Conservation (phyloP, 2,888 invertebrate genomes). For the Agonum fuliginosum region DNA sequence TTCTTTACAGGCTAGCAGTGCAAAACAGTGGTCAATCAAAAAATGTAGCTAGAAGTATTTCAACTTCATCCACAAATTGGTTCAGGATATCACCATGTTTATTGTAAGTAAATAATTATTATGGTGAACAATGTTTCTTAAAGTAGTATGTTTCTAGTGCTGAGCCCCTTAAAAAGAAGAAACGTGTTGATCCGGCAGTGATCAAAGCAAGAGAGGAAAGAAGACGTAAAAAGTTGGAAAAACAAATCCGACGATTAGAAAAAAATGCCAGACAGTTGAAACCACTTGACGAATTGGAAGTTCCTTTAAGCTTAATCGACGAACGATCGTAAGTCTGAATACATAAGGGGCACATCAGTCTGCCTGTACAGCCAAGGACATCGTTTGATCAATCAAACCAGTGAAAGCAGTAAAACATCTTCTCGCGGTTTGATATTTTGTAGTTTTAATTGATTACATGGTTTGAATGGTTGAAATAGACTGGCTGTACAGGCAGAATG, state of each 20-base stretch:
- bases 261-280: constrained; percentile 89
- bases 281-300: constrained; percentile 91
- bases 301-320: constrained; percentile 80
- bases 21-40: constrained; percentile 60
- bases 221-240: constrained; percentile 88
- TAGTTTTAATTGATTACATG: too few species aligned
- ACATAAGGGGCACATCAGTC: too few species aligned
- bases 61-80: constrained; percentile 67
- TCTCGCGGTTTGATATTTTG: too few species aligned
- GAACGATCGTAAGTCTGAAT: constrained; percentile 80
- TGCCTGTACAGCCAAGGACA: too few species aligned
- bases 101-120: constrained; percentile 67
- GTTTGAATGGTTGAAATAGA: too few species aligned
- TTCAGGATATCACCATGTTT: constrained; percentile 70
- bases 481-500: too few species aligned
- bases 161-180: constrained; percentile 94
- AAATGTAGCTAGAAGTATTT: constrained; percentile 66
- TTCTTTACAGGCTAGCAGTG: constrained; percentile 35
- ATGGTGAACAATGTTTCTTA: constrained; percentile 21
- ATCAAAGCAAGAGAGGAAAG: constrained; percentile 88
- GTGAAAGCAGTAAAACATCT: too few species aligned
- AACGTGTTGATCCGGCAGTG: constrained; percentile 87
- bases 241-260: constrained; percentile 87
- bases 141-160: constrained; percentile 78
- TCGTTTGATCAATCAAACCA: too few species aligned